Evolutionary conservation across 2,888 invertebrate genomes (phyloP).

Genomic region (Dexiosoma caninum): DNA sequence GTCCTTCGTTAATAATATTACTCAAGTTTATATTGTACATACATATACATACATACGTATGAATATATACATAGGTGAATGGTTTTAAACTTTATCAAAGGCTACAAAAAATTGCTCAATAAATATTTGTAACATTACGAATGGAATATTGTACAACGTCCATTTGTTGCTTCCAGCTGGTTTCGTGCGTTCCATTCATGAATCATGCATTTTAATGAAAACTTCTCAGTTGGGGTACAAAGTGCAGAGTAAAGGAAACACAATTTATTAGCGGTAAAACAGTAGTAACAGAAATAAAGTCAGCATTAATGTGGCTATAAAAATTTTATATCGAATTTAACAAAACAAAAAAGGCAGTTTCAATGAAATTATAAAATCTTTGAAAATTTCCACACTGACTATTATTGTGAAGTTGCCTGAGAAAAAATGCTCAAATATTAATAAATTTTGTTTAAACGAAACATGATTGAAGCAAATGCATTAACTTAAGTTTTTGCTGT

Average conservation of each 20-base stretch:
- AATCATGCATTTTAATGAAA: slow-evolving; percentile 14
- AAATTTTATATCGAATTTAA: no score
- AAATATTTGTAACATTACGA: not conserved
- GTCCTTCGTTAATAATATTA: not conserved
- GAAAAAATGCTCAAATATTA: no score
- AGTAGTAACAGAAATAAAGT: not conserved
- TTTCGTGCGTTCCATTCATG: slow-evolving; percentile 22
- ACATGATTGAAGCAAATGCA: not conserved
- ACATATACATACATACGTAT: no score
- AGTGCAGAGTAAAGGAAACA: slow-evolving; percentile 25
- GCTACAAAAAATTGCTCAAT: not conserved
- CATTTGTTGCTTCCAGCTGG: not conserved
- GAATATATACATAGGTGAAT: no score
- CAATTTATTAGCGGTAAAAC: not conserved
- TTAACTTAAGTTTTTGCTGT: not conserved
- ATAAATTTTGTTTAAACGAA: not conserved
- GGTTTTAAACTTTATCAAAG: not conserved
- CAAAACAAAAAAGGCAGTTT: no score
- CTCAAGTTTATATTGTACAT: not conserved
- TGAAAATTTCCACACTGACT: no score
- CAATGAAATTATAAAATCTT: no score
- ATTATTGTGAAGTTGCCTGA: no score
- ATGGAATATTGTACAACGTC: not conserved
- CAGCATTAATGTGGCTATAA: no score
- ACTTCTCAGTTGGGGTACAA: slow-evolving; percentile 30